Evolutionary conservation across 2,113 vertebrate genomes (phyloP), one percentile per base, ranked within the genome.

Genomic region (Rhizomys pruinosus): DNA sequence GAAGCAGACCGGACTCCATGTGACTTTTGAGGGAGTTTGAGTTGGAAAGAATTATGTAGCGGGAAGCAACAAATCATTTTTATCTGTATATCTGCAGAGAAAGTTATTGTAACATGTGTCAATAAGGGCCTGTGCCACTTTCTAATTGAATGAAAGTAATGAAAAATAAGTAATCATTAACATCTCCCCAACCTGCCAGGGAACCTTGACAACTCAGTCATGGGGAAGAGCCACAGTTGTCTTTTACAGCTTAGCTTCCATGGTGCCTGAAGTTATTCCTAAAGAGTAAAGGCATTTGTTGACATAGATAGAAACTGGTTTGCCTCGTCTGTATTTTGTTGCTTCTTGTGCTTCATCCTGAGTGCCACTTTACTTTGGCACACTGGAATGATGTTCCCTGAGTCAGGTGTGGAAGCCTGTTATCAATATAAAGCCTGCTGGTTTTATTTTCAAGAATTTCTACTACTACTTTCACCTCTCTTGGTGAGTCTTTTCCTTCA

Each of bases 181-280:
- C 25, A 27, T 39, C 39, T 23, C 15, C 25, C 47, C 47, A 63
- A 25, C 77, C 84, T 13, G 89, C 22, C 66, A 91, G 87, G 63
- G 19, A 84, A 90, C 22, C 25, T 93, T 90, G 69, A 52, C 77
- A 89, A 92, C 71, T 79, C 92, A 79, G 11, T 11, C 47, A n/a
- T n/a, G n/a, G n/a, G 6, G 47, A 59, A 88, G 78, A 95, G 91
- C 69, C 88, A 74, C 84, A 39, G 80, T 57, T 96, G 91, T 44
- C 11, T 81, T 86, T 57, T 57, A 1, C 9, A 93, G 3, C 66
- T 84, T 81, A 81, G 39, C 96, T 73, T 57, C 10, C 19, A 29
- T 15, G 39, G 59, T 59, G 23, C 92, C 93, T 71, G n/a, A 1
- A 1, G 90, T 79, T 59, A 47, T 97, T 94, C 69, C n/a, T 73